phyloP scores from a whole-genome alignment of 1,140 invertebrate genomes.

The Tenebrio molitor region DNA sequence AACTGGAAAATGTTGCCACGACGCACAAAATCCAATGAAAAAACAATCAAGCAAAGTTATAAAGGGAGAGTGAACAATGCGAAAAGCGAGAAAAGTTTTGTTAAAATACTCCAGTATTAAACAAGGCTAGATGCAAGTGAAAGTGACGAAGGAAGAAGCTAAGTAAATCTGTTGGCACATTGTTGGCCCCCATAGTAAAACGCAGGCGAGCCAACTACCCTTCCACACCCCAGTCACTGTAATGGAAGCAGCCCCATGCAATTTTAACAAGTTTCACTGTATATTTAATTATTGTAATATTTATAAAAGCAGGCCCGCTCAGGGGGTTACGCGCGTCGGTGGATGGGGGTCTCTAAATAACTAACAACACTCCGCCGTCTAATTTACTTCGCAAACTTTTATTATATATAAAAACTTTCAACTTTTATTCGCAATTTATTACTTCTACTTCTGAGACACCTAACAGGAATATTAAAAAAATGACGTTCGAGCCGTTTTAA shows the following conservation, averaged over 20 bases:
- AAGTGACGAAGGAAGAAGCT: neutral
- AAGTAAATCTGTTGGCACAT: slow-evolving; percentile 32
- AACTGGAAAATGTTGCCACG: too few species aligned
- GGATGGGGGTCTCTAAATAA: slow-evolving; percentile 49
- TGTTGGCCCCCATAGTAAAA: slow-evolving; percentile 15
- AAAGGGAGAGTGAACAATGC: too few species aligned
- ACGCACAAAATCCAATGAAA: too few species aligned
- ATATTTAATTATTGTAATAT: slow-evolving; percentile 61
- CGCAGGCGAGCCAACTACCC: slow-evolving; percentile 28
- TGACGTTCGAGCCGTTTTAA: neutral
- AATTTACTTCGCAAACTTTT: slow-evolving; percentile 56
- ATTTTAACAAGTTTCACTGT: slow-evolving; percentile 58
- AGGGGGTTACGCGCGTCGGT: slow-evolving; percentile 39
- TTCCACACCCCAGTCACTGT: slow-evolving; percentile 50
- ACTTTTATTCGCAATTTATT: slow-evolving; percentile 51
- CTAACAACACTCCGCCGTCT: slow-evolving; percentile 53
- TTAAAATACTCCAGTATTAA: too few species aligned
- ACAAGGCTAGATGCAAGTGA: too few species aligned
- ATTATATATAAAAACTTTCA: slow-evolving; percentile 57
- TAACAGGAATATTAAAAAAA: slow-evolving; percentile 34
- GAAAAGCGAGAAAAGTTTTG: too few species aligned
- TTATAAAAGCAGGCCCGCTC: slow-evolving; percentile 56
- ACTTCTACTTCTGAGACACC: slow-evolving; percentile 41
- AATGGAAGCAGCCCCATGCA: slow-evolving; percentile 54
- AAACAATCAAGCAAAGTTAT: too few species aligned